A percentile compares a stretch with the other conserved stretches of the same genome.
phyloP scores from a whole-genome alignment of 2,113 vertebrate genomes.

The Ptilonorhynchus violaceus region DNA sequence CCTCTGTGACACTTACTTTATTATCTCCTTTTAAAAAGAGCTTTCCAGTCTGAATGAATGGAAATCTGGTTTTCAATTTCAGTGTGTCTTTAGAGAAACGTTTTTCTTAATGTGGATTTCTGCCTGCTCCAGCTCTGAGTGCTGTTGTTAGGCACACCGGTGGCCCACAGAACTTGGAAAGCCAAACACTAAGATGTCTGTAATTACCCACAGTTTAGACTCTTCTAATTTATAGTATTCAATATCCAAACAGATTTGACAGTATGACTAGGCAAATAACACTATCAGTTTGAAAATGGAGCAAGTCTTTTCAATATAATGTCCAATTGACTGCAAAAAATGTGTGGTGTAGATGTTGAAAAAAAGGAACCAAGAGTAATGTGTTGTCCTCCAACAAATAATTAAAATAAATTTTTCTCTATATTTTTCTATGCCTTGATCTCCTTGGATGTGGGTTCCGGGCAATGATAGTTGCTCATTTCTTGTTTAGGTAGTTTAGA shows the following conservation, averaged over 20 bases:
- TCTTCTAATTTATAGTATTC: not conserved
- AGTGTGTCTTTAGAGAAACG: not conserved
- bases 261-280: not conserved
- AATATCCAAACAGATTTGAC: not conserved
- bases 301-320: not conserved
- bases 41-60: not conserved
- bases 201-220: not conserved
- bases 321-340: not conserved
- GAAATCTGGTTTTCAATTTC: not conserved
- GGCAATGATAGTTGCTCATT: not conserved
- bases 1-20: not conserved
- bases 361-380: not conserved
- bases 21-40: not conserved
- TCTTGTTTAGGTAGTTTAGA: not conserved
- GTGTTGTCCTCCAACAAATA: not conserved
- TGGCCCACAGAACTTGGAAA: not conserved
- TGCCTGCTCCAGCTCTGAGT: not conserved
- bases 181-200: not conserved
- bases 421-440: not conserved
- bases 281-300: not conserved
- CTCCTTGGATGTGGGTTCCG: not conserved
- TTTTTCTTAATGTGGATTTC: not conserved
- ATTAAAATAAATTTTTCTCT: not conserved
- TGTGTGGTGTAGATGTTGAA: not conserved
- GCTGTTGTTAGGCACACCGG: not conserved